A percentile compares a stretch with the other conserved stretches of the same genome.
phyloP scores from a whole-genome alignment of 2,113 vertebrate species.

The Regulus satrapa region DNA sequence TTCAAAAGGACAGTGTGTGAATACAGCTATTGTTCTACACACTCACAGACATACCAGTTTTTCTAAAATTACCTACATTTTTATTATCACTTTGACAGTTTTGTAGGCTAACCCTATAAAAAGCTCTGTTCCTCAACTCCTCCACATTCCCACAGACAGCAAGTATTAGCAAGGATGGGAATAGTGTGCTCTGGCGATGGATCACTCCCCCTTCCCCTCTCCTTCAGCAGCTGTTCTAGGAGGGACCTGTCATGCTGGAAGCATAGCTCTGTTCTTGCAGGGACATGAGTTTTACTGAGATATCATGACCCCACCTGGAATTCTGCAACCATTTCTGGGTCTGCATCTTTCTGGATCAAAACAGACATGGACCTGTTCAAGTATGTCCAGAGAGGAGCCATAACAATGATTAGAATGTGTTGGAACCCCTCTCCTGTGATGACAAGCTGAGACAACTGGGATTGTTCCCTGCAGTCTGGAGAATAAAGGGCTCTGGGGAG shows the following conservation, averaged over 20 bases:
- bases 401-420: background rate
- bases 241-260: background rate
- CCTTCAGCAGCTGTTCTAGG: background rate
- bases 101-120: background rate
- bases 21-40: background rate
- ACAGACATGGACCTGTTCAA: background rate
- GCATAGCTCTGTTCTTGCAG: accelerated
- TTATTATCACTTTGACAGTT: background rate
- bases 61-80: background rate
- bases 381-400: background rate
- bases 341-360: background rate
- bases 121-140: background rate
- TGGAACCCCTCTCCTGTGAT: background rate
- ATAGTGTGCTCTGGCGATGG: background rate
- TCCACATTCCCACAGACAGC: background rate
- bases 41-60: background rate
- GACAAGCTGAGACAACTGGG: background rate
- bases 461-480: background rate
- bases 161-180: background rate
- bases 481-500: background rate
- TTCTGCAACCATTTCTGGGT: background rate
- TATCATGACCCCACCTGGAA: background rate
- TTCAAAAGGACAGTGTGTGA: background rate
- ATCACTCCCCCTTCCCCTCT: background rate
- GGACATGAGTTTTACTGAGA: background rate